These are phyloP conservation scores for Gymnocephalus cernua DNA, from an alignment of 2,113 vertebrate species.

Conservation along the genomic window DNA sequence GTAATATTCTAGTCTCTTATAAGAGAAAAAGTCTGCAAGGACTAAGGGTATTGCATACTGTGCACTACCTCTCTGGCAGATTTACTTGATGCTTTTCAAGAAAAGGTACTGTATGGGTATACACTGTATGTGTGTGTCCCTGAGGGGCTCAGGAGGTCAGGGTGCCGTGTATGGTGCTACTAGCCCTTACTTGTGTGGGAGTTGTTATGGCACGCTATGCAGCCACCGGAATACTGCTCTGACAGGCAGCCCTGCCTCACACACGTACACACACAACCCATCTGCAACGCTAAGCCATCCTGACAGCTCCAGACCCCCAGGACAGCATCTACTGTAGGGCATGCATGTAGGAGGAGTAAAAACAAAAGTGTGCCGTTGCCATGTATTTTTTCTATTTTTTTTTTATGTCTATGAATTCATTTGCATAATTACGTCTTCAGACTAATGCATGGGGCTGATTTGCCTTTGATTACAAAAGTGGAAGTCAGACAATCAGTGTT, in stretches of 20 bases:
- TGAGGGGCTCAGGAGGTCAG: background rate
- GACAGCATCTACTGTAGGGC: slow-evolving; percentile 22
- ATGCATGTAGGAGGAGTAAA: background rate
- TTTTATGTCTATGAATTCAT: background rate
- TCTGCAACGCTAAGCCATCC: slow-evolving; percentile 41
- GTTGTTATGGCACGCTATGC: background rate
- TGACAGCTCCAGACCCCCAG: slow-evolving; percentile 59
- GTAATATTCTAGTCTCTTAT: background rate
- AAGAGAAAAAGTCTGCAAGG: background rate
- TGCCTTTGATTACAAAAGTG: background rate
- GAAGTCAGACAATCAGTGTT: background rate
- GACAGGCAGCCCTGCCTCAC: slow-evolving; percentile 5
- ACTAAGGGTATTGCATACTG: background rate
- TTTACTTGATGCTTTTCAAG: background rate
- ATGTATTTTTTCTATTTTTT: background rate
- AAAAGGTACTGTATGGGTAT: background rate
- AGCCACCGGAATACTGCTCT: slow-evolving; percentile 20
- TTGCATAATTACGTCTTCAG: background rate
- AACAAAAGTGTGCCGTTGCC: background rate
- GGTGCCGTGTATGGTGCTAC: background rate
- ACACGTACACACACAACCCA: slow-evolving; percentile 1
- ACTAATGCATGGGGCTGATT: background rate
- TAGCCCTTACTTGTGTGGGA: background rate
- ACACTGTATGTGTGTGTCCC: background rate
- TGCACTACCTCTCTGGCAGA: background rate